Evolutionary conservation across 1,140 invertebrate genomes (phyloP).

Genomic region (Drosophila bocki): DNA sequence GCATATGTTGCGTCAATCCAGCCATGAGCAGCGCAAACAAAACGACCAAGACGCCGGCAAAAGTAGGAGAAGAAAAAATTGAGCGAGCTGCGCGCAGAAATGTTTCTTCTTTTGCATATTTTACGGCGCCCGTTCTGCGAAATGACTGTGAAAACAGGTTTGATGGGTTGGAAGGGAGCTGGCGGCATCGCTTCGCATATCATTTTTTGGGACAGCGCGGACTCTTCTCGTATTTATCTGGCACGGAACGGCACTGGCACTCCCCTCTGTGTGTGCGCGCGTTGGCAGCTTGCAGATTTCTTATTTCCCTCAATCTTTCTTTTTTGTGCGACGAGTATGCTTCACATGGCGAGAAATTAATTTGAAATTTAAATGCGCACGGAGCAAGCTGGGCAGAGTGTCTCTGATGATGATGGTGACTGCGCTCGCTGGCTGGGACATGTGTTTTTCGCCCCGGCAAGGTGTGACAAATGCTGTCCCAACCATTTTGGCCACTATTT

Average conservation of each 20-base stretch:
- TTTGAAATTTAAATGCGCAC: constrained; percentile 83
- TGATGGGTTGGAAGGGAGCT: constrained; percentile 46
- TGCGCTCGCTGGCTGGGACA: constrained; percentile 20
- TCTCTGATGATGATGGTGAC: constrained; percentile 60
- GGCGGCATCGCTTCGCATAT: constrained; percentile 54
- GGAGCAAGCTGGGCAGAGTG: constrained; percentile 57
- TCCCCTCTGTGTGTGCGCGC: constrained; percentile 21
- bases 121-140: constrained; percentile 63
- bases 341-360: constrained; percentile 78
- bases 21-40: constrained; percentile 73
- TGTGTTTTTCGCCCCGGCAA: constrained; percentile 30
- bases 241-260: constrained; percentile 11
- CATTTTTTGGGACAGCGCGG: constrained; percentile 60
- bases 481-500: constrained; percentile 32
- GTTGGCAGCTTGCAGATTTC: constrained; percentile 77
- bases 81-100: constrained; percentile 52
- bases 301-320: constrained; percentile 38
- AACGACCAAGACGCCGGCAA: constrained; percentile 39
- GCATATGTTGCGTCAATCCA: constrained; percentile 79
- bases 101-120: constrained; percentile 79
- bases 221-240: constrained; percentile 52
- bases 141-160: constrained; percentile 80
- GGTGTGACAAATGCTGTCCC: constrained; percentile 39
- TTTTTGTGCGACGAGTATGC: constrained; percentile 37
- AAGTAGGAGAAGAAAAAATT: constrained; percentile 34